Base-by-base conservation (phyloP, 2,797 vertebrate species). In the Pogonophryne albipinna region DNA sequence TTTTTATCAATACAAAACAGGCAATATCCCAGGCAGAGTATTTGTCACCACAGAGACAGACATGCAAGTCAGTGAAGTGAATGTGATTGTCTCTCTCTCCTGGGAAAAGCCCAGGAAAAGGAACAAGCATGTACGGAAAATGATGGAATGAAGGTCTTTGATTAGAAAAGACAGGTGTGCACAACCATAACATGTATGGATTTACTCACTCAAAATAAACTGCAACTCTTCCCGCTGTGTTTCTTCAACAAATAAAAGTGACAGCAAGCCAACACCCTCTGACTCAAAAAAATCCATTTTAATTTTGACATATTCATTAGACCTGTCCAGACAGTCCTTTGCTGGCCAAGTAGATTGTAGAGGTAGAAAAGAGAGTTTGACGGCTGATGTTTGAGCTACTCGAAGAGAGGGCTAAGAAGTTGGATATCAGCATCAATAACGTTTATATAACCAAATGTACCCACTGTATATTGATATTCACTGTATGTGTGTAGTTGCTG, bases 221-320 rank as follows among this genome's bases (percentile, higher is more conserved):
- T 14, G 38, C 64, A 69, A 59, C 66, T 66, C 50, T 49, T 58
- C 62, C 65, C 58, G 11, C 62, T 53, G 59, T 57, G 42, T 71
- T 60, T 76, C 68, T 86, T 38, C 53, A 74, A 66, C 41, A 34
- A 66, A 53, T 61, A 69, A 71, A 17, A 59, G 65, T 57, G 81
- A 88, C 75, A 74, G 61, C 82, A 78, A 12, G 62, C 50, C 57
- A 61, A 76, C 83, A 58, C 76, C 68, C 59, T 64, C 66, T 80
- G 78, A 64, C 51, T 34, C 45, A 16, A 73, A 92, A 87, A 94
- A 92, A 92, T 92, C 92, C 87, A 92, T 93, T 91, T 91, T 74
- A 89, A 91, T 91, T 88, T 89, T 87, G 85, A 87, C 84, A 70
- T 92, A 85, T 92, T 93, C 88, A 89, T 93, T 87, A 90, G 79